These are phyloP conservation scores for Trigoniulus corallinus DNA, from an alignment of 1,140 invertebrate species.

Conservation along the genomic window DNA sequence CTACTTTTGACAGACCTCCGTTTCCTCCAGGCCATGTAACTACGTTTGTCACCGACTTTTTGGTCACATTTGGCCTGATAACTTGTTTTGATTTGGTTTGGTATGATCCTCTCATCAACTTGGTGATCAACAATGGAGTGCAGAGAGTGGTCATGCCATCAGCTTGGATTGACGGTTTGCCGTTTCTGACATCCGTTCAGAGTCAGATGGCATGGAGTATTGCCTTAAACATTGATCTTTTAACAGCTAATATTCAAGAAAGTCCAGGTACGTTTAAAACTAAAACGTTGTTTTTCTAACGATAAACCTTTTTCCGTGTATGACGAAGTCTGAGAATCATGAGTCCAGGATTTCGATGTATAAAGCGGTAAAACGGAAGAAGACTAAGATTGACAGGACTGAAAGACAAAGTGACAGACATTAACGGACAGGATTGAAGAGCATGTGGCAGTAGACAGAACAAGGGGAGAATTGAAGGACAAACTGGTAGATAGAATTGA, in stretches of 20 bases:
- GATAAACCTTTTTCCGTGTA: no score
- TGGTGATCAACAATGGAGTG: background rate
- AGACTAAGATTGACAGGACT: no score
- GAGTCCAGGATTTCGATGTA: no score
- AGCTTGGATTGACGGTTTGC: background rate
- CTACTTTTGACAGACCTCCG: background rate
- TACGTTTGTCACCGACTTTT: background rate
- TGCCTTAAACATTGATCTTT: background rate
- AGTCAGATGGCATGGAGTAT: background rate
- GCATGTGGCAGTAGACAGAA: no score
- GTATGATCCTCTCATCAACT: background rate
- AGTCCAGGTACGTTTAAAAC: background rate
- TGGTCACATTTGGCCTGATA: background rate
- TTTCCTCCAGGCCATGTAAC: background rate
- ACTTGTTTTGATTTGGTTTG: constrained; percentile 1
- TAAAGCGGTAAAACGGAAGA: no score
- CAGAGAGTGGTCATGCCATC: background rate
- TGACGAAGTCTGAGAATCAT: no score
- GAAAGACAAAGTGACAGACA: no score
- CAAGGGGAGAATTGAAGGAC: no score
- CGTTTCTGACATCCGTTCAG: background rate
- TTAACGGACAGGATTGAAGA: no score
- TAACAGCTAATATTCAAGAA: background rate
- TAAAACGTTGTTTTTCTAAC: no score
- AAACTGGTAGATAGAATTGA: no score